Evolutionary conservation across 1,140 invertebrate species (phyloP).

Genomic region (Camponotus floridanus): DNA sequence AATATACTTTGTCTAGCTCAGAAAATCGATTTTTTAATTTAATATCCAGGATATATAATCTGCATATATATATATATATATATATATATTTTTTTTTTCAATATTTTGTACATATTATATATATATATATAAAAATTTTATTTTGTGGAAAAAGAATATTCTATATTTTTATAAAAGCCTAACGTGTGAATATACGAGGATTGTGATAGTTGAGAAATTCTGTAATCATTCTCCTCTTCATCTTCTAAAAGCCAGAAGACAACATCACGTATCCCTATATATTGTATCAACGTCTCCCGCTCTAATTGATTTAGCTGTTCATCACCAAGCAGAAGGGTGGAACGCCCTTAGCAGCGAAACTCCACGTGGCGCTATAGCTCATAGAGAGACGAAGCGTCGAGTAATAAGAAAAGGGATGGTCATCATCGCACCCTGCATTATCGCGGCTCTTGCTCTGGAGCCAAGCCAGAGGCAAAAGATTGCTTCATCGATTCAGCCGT

Average conservation of each 20-base stretch:
- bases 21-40: not conserved
- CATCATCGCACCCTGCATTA: slow-evolving; percentile 9
- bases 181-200: not conserved
- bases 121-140: not conserved
- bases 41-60: not conserved
- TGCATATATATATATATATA: not conserved
- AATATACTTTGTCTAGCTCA: not conserved
- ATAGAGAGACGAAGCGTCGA: not conserved
- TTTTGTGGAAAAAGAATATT: not conserved
- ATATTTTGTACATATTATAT: not conserved
- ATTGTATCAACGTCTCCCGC: slow-evolving; percentile 78
- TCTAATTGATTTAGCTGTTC: slow-evolving; percentile 81
- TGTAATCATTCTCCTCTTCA: slow-evolving; percentile 20
- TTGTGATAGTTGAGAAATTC: slow-evolving; percentile 10
- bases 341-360: slow-evolving; percentile 47
- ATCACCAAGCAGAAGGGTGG: slow-evolving; percentile 33
- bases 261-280: slow-evolving; percentile 74
- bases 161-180: not conserved
- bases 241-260: slow-evolving; percentile 48
- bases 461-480: slow-evolving; percentile 29
- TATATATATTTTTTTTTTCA: no score
- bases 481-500: slow-evolving; percentile 26
- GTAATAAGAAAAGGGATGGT: slow-evolving; percentile 32
- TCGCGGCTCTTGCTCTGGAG: slow-evolving; percentile 32
- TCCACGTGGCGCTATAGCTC: slow-evolving; percentile 30